Base-by-base conservation (phyloP, 1,140 invertebrate genomes). In the Aphelinus atriplicis region DNA sequence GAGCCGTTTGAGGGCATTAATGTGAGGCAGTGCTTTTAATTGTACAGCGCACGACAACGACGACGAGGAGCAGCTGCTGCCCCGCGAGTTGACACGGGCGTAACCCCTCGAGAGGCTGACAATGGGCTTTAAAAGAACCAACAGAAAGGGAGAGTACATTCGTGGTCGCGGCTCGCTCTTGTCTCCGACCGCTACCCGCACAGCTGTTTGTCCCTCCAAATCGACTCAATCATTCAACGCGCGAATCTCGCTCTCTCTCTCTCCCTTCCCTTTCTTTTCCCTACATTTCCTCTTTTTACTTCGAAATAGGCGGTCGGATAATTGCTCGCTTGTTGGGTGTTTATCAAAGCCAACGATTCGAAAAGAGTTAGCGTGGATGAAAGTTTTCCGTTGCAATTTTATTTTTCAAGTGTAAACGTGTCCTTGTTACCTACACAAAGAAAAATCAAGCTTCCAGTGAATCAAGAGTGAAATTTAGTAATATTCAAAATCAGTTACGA, bases 61-160 rank as follows among this genome's bases (percentile, higher is more conserved):
- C 26, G 26, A 26, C 26, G 71, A 46, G 61, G 50, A 73, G 43
- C 26, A 26, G 26, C 26, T 26, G 26, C 26, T 26, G 26, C 26
- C 26, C 48, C 7, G 5, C 46, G 56, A 57, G 71, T 57, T 48
- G 63, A 57, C 71, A 66, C 42, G 51, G 63, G 50, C 43, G 42
- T 66, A 48, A 73, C 62, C 71, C 71, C 47, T 66, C 50, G 45
- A 63, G 61, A 42, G n/a, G 42, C 61, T 48, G 55, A 72, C 61
- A 72, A 72, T 72, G 60, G 43, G 61, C 26, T 42, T 55, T 64
- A 56, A 73, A 73, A 60, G 63, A 66, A 62, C 60, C 47, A 46
- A 4, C 60, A 60, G 69, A 10, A 26, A 60, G 45, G 58, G 2
- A 3, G 56, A 7, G 56, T 57, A 26, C 42, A 46, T 62, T 46